These are phyloP conservation scores for Ennomos erosarius DNA, from an alignment of 2,888 invertebrate genomes.

Conservation along the genomic window DNA sequence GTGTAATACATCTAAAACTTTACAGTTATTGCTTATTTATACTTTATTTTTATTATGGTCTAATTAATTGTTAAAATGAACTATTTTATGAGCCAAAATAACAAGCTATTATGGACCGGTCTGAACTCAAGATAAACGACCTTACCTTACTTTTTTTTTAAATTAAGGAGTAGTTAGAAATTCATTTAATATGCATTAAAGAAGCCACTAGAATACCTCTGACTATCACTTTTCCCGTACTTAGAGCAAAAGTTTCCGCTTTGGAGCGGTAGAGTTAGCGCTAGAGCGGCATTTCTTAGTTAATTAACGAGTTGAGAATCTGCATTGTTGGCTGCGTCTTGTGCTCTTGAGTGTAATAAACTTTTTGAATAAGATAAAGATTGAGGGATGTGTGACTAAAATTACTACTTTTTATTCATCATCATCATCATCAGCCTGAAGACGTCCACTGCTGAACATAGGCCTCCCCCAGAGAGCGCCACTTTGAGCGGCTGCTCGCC, in stretches of 20 bases:
- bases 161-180: background rate
- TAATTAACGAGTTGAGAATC: slow-evolving; percentile 63
- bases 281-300: slow-evolving; percentile 58
- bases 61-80: too few relatives aligned
- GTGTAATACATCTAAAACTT: too few relatives aligned
- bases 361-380: slow-evolving; percentile 29
- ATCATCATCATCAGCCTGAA: too few relatives aligned
- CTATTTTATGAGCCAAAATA: too few relatives aligned
- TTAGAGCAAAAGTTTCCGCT: slow-evolving; percentile 61
- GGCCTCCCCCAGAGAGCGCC: too few relatives aligned
- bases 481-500: too few relatives aligned
- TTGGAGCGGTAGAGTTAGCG: slow-evolving; percentile 56
- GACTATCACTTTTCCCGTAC: slow-evolving; percentile 61
- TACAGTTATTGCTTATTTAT: too few relatives aligned
- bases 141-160: background rate
- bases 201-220: slow-evolving; percentile 36
- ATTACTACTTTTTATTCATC: too few relatives aligned
- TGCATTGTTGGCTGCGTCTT: slow-evolving; percentile 62
- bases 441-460: too few relatives aligned
- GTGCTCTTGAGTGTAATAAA: slow-evolving; percentile 52
- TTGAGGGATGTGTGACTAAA: too few relatives aligned
- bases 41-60: too few relatives aligned
- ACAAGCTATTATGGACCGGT: background rate
- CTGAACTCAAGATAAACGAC: too few relatives aligned
- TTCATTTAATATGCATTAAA: slow-evolving; percentile 16